Evolutionary conservation across 2,113 vertebrate species (phyloP).

Genomic region (Camelus dromedarius): DNA sequence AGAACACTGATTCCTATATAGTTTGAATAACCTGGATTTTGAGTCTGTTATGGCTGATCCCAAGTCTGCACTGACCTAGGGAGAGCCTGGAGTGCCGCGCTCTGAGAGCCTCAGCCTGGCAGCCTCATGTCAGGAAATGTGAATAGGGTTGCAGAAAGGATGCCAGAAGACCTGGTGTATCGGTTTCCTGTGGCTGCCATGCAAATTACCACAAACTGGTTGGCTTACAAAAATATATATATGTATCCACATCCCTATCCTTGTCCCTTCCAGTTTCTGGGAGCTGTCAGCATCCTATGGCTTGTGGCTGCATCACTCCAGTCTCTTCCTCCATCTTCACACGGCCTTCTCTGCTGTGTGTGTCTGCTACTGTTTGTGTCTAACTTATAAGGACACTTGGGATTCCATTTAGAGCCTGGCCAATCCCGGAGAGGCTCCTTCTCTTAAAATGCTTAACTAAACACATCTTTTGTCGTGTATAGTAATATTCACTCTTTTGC

Average conservation of each 20-base stretch:
- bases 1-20: neutral
- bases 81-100: neutral
- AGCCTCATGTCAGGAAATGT: neutral
- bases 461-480: neutral
- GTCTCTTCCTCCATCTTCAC: neutral
- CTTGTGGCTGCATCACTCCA: neutral
- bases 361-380: neutral
- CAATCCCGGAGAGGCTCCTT: neutral
- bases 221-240: neutral
- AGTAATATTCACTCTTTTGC: neutral
- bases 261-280: neutral
- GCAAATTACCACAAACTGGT: too few relatives aligned
- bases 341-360: neutral
- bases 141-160: neutral
- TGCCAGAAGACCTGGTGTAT: rapidly evolving
- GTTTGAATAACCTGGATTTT: neutral
- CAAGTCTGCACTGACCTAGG: neutral
- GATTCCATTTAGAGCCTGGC: neutral
- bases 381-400: neutral
- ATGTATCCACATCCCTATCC: neutral
- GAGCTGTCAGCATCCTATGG: neutral
- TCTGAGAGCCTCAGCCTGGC: neutral
- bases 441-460: neutral
- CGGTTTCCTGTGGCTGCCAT: neutral
- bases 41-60: neutral